Base-by-base conservation (phyloP, 2,113 vertebrate species). In the Gnathonemus echidnorhynchus region DNA sequence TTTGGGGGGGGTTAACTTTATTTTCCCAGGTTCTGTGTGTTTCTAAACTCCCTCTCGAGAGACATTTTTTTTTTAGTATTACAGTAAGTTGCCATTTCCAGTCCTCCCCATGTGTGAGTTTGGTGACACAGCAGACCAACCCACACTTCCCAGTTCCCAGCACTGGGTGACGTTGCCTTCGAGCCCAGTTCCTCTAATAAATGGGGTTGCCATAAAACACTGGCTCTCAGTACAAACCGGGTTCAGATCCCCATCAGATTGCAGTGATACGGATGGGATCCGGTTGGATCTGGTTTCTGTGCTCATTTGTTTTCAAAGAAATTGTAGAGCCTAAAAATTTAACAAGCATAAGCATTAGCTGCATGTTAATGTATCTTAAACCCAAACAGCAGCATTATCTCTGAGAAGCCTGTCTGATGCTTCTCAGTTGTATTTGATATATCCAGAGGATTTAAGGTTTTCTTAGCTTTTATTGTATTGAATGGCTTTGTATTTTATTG, bases 11-110 rank as follows among this genome's bases (percentile, higher is more conserved):
- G 45, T 21, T 85, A 10, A 85, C 42, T 39, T 58, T 46, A 42
- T 89, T 84, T 85, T 85, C 49, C 77, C 77, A 89, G 77, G 80
- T 89, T 85, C 52, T 62, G 50, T 58, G 50, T 85, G 77, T 89
- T 53, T 89, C 53, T 46, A 86, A 85, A 84, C 70, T 77, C 27
- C 7, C 8, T 80, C 27, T 35, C 27, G 19, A 17, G 15, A 48
- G 46, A 80, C 46, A 21, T 74, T 56, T 56, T 56, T 19, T 56
- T 56, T 52, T 50, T 52, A 42, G 88, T 46, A 46, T 45, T 85
- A 24, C 80, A 84, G 45, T 84, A 85, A 85, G 21, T 46, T n/a
- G 2, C 42, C 42, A 46, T 39, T 83, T 8, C 77, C 77, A 42
- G 3, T 21, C 35, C 19, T 21, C 7, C 35, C 42, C 42, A 1